phyloP scores from a whole-genome alignment of 2,888 invertebrate species.

The Tachina grossa region DNA sequence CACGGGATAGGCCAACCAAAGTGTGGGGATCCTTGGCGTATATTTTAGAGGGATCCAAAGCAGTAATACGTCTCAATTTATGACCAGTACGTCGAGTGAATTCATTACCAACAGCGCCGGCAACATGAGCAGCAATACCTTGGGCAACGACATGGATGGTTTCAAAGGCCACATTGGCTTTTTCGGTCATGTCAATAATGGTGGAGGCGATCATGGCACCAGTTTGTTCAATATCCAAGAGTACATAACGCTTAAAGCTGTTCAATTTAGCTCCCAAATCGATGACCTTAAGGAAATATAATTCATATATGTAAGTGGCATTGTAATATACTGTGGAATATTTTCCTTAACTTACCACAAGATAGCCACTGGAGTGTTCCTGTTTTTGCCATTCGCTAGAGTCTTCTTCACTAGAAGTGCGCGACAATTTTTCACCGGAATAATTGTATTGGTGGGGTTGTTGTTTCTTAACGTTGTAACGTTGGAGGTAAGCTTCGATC shows the following conservation, averaged over 20 bases:
- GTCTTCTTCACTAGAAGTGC: constrained; percentile 75
- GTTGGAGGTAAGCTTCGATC: constrained; percentile 78
- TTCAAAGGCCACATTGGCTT: constrained; percentile 75
- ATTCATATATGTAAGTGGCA: neutral
- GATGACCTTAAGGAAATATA: constrained; percentile 71
- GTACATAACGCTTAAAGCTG: constrained; percentile 76
- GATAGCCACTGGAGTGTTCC: constrained; percentile 49
- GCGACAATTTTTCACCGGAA: constrained; percentile 15
- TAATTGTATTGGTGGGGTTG: neutral
- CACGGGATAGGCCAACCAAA: constrained; percentile 78
- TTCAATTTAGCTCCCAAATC: constrained; percentile 76
- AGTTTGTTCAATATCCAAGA: constrained; percentile 75
- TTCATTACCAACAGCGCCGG: constrained; percentile 79
- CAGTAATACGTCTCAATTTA: constrained; percentile 80
- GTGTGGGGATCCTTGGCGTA: constrained; percentile 75
- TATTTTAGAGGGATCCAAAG: constrained; percentile 78
- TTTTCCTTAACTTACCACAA: constrained; percentile 29
- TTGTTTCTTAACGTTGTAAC: constrained; percentile 63
- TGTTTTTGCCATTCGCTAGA: constrained; percentile 65
- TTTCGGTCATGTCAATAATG: constrained; percentile 76
- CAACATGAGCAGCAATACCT: constrained; percentile 80
- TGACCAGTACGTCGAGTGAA: constrained; percentile 78
- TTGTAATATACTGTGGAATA: neutral
- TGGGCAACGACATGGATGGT: constrained; percentile 80
- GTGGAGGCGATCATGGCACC: constrained; percentile 78